Evolutionary conservation across 2,113 vertebrate genomes (phyloP), one percentile per base, ranked within the genome.

Genomic region (Leptobrachium ailaonicum): DNA sequence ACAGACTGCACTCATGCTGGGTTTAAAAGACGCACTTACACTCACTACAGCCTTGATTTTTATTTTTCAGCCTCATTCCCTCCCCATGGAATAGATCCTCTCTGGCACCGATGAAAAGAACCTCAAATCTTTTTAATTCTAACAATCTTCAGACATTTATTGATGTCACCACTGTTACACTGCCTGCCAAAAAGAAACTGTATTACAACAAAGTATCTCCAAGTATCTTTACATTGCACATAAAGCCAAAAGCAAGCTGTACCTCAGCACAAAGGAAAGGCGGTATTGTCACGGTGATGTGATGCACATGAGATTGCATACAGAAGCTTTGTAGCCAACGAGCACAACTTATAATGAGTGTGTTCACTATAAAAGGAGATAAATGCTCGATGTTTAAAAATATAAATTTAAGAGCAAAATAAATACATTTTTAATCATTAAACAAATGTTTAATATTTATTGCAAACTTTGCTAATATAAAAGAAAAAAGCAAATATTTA

Each of bases 41-140:
- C 66, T 47, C 42, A 56, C n/a, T 42, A 43, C 41, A 72, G 71
- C 66, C 72, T 81, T 74, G 71, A 75, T 75, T 62, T 81, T 72
- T 73, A 32, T 32, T 75, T 58, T 69, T 75, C 64, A 81, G 68
- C 66, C 72, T 73, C 64, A 75, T 81, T 73, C 45, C 71, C 67
- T 81, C 66, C 71, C 79, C 41, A 53, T 60, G 44, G 64, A 81
- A 54, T 45, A 32, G 32, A 60, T 60, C 69, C 79, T 81, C 79
- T 12, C 45, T 73, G 71, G 50, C n/a, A 42, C 79, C 69, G 79
- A 81, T 81, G 58, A 81, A 80, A 77, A 75, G 56, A 20, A 66
- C 45, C 12, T 41, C 41, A 41, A 66, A 60, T 60, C 78, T 81
- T 66, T 68, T 41, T 47, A 74, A 63, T 66, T 68, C 45, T 47